A percentile compares a stretch with the other conserved stretches of the same genome.
Evolutionary conservation across 1,140 invertebrate species (phyloP).

Genomic region (Ceratitis capitata): DNA sequence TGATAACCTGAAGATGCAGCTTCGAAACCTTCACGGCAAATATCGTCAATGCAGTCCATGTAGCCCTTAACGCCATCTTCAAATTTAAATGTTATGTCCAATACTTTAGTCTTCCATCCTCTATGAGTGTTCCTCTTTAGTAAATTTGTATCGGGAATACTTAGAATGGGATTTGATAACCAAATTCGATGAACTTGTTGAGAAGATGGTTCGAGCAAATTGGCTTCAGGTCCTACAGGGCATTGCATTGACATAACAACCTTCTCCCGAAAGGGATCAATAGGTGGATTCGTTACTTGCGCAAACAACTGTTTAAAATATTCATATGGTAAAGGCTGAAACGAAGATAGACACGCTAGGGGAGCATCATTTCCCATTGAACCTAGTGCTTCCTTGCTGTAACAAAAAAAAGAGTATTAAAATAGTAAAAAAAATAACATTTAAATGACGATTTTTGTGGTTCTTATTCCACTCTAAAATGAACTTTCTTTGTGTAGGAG

Average conservation of each 20-base stretch:
- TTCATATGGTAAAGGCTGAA: slow-evolving; percentile 93
- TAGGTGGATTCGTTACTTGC: slow-evolving; percentile 99
- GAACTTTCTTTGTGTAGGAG: too few relatives aligned
- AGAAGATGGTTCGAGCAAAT: slow-evolving; percentile 90
- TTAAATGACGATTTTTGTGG: too few relatives aligned
- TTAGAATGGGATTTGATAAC: slow-evolving; percentile 93
- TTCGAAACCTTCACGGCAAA: slow-evolving; percentile 83
- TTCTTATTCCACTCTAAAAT: too few relatives aligned
- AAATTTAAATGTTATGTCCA: slow-evolving; percentile 90
- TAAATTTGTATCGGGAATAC: slow-evolving; percentile 88
- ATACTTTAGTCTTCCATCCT: slow-evolving; percentile 90
- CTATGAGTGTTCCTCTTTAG: slow-evolving; percentile 86
- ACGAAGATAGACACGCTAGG: slow-evolving; percentile 93
- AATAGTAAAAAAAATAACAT: too few relatives aligned
- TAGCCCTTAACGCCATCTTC: slow-evolving; percentile 78
- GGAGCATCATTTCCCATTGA: slow-evolving; percentile 99
- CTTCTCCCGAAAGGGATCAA: slow-evolving; percentile 98
- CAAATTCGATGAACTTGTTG: slow-evolving; percentile 93
- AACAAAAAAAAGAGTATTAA: slow-evolving; percentile 60
- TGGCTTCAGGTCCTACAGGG: slow-evolving; percentile 91
- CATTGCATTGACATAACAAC: slow-evolving; percentile 98
- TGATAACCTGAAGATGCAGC: slow-evolving; percentile 86
- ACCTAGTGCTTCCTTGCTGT: slow-evolving; percentile 96
- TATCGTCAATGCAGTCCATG: slow-evolving; percentile 78
- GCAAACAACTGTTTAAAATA: slow-evolving; percentile 99